Percentiles rank a stretch among this genome's conserved stretches.
Evolutionary conservation across 2,113 vertebrate genomes (phyloP).

Genomic region (Emydocephalus ijimae): DNA sequence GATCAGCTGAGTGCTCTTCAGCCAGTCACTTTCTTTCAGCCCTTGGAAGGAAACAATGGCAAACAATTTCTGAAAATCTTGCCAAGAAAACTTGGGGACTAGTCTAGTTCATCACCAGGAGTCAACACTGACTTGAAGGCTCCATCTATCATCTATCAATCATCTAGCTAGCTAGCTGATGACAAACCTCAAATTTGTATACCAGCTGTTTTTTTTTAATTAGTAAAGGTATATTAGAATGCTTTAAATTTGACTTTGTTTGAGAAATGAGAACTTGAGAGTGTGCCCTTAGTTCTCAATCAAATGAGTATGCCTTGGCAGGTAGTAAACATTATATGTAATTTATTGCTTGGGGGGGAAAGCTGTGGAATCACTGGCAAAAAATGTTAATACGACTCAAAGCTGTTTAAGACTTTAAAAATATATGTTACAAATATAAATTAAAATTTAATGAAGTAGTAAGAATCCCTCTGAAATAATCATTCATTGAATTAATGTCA

Average conservation of each 20-base stretch:
- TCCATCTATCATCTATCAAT: not conserved
- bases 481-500: slow-evolving; percentile 15
- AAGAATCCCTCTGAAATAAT: not conserved
- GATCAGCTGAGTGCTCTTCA: not conserved
- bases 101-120: not conserved
- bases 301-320: slow-evolving; percentile 17
- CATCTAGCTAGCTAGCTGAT: not conserved
- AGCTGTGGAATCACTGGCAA: not conserved
- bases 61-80: not conserved
- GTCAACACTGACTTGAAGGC: not conserved
- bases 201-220: not conserved
- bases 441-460: slow-evolving; percentile 31
- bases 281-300: slow-evolving; percentile 16
- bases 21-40: not conserved
- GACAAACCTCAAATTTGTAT: slow-evolving; percentile 9
- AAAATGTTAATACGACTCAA: slow-evolving; percentile 31
- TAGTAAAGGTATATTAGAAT: not conserved
- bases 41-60: not conserved
- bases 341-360: slow-evolving; percentile 20
- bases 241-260: slow-evolving; percentile 34
- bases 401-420: not conserved
- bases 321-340: slow-evolving; percentile 1
- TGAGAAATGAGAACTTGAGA: slow-evolving; percentile 19
- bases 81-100: not conserved
- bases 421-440: slow-evolving; percentile 5